Evolutionary conservation across 2,888 invertebrate species (phyloP).

Genomic region (Biston stratarius): DNA sequence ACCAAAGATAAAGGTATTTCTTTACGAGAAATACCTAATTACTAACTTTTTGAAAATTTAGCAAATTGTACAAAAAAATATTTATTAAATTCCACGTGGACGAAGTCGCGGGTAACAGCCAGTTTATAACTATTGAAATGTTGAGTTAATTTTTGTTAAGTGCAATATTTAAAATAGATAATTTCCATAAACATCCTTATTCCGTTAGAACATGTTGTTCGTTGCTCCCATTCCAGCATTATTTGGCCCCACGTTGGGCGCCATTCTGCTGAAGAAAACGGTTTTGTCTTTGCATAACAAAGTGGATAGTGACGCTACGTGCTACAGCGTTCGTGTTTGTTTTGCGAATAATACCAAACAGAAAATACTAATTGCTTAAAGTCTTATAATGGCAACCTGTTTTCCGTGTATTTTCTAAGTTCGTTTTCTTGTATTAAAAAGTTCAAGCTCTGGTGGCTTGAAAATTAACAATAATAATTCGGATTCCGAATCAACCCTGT

Average conservation of each 20-base stretch:
- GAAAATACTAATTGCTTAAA: constrained; percentile 22
- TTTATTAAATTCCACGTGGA: too few relatives aligned
- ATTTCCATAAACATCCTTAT: not conserved
- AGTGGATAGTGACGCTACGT: constrained; percentile 20
- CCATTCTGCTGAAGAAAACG: constrained; percentile 14
- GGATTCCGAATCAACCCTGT: too few relatives aligned
- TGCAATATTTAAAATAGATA: not conserved
- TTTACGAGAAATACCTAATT: too few relatives aligned
- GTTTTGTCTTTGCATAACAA: constrained; percentile 20
- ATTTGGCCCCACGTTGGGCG: constrained; percentile 23
- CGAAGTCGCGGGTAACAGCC: too few relatives aligned
- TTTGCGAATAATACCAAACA: constrained; percentile 15
- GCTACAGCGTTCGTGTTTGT: constrained; percentile 13
- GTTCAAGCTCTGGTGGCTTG: too few relatives aligned
- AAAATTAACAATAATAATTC: too few relatives aligned
- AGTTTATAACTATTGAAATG: too few relatives aligned
- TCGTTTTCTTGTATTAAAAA: not conserved
- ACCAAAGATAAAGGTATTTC: too few relatives aligned
- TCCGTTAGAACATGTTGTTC: not conserved
- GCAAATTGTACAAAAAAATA: too few relatives aligned
- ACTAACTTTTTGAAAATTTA: too few relatives aligned
- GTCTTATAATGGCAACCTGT: constrained; percentile 5
- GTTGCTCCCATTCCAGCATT: constrained; percentile 9
- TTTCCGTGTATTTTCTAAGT: not conserved
- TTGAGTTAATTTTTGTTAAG: not conserved